Conservation (phyloP, 2,888 invertebrate genomes). For the Xestia sexstrigata region DNA sequence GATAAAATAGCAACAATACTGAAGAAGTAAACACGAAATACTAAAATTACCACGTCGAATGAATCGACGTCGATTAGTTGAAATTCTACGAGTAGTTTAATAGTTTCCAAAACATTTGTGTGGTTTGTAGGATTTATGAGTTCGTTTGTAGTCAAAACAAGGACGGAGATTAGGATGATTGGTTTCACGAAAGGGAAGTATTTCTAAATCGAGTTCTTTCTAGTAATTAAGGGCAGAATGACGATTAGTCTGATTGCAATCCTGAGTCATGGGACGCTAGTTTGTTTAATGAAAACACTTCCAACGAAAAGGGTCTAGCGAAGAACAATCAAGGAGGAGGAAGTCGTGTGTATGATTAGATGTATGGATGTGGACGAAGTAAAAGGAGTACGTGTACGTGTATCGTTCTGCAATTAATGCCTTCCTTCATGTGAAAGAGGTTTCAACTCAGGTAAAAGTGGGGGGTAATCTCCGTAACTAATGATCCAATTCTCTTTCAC, state of each 20-base stretch:
- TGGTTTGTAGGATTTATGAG: constrained; percentile 40
- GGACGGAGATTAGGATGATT: constrained; percentile 47
- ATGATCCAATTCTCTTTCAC: too few species aligned
- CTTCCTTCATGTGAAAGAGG: too few species aligned
- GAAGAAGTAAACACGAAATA: constrained; percentile 7
- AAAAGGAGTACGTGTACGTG: too few species aligned
- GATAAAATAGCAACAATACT: constrained; percentile 49
- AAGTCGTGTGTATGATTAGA: neutral
- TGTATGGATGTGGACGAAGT: neutral
- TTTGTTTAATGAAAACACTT: constrained; percentile 27
- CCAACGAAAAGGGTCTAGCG: neutral
- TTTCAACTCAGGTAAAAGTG: too few species aligned
- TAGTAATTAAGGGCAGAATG: constrained; percentile 48
- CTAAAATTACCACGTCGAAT: constrained; percentile 12
- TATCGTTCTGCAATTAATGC: too few species aligned
- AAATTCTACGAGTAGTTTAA: constrained; percentile 17
- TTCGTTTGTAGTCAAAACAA: constrained; percentile 48
- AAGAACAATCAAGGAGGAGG: constrained; percentile 4
- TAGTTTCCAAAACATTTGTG: constrained; percentile 36
- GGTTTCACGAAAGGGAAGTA: constrained; percentile 34
- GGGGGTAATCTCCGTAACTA: too few species aligned
- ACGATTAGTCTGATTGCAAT: constrained; percentile 28
- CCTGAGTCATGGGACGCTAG: constrained; percentile 31
- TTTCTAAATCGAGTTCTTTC: constrained; percentile 43
- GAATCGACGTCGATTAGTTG: constrained; percentile 3